Percentiles rank a stretch among this genome's conserved stretches.
phyloP scores from a whole-genome alignment of 2,113 vertebrate species.

The Ellobius talpinus region DNA sequence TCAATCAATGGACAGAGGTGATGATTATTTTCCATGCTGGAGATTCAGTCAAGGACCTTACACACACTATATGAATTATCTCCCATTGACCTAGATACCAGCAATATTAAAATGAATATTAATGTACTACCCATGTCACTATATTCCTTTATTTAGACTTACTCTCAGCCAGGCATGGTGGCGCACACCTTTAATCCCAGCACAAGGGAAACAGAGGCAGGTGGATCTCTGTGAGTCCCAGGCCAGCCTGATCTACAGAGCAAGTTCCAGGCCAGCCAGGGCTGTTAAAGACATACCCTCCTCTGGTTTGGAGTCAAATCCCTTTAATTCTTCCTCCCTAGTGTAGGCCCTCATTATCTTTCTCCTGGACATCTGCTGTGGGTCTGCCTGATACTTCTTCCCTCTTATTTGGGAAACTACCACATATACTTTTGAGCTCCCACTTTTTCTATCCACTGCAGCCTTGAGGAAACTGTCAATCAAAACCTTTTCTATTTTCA shows the following conservation, averaged over 20 bases:
- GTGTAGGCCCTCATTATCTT: neutral
- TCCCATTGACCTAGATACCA: neutral
- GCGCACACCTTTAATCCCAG: neutral
- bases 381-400: neutral
- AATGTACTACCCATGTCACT: neutral
- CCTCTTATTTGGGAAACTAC: slow-evolving; percentile 51
- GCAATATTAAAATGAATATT: neutral
- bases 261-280: neutral
- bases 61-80: neutral
- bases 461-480: neutral
- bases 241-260: neutral
- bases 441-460: neutral
- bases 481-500: neutral
- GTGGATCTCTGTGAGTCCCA: neutral
- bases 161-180: neutral
- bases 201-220: neutral
- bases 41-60: neutral
- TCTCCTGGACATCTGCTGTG: neutral
- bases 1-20: neutral
- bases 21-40: neutral
- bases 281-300: neutral
- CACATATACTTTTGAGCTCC: neutral
- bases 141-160: neutral
- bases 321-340: slow-evolving; percentile 2
- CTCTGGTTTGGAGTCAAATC: slow-evolving; percentile 19